A percentile compares a stretch with the other conserved stretches of the same genome.
Evolutionary conservation across 2,113 vertebrate genomes (phyloP).

Genomic region (Arenaria interpres): DNA sequence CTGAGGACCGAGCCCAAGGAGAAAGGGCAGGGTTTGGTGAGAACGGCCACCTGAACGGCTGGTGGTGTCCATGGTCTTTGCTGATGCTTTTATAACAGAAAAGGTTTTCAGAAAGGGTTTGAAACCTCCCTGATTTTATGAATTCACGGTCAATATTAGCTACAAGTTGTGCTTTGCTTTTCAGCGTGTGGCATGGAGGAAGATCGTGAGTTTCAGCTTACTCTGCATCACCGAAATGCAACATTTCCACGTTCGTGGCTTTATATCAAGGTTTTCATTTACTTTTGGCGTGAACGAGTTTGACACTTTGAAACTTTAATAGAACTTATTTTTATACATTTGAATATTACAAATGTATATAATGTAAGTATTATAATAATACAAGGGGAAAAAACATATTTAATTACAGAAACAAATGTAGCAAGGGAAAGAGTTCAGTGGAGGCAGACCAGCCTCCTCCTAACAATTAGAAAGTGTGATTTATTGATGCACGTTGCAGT

Average conservation of each 20-base stretch:
- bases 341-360: too few relatives aligned
- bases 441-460: background rate
- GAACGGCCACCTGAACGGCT: background rate
- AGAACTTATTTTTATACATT: background rate
- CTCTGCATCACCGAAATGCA: background rate
- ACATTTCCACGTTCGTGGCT: background rate
- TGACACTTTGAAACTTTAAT: background rate
- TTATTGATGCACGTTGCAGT: background rate
- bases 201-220: background rate
- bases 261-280: background rate
- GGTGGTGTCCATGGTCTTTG: background rate
- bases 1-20: background rate
- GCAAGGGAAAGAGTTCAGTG: background rate
- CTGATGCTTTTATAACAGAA: background rate
- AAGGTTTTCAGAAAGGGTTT: background rate
- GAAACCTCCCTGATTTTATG: background rate
- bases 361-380: too few relatives aligned
- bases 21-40: background rate
- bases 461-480: background rate
- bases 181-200: rapidly evolving
- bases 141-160: background rate
- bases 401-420: background rate
- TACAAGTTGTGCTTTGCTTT: background rate
- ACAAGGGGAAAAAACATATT: background rate
- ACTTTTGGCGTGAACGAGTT: background rate